Percentiles rank a stretch among this genome's conserved stretches.
Evolutionary conservation across 2,888 invertebrate genomes (phyloP).

Genomic region (Eumerus sabulonum): DNA sequence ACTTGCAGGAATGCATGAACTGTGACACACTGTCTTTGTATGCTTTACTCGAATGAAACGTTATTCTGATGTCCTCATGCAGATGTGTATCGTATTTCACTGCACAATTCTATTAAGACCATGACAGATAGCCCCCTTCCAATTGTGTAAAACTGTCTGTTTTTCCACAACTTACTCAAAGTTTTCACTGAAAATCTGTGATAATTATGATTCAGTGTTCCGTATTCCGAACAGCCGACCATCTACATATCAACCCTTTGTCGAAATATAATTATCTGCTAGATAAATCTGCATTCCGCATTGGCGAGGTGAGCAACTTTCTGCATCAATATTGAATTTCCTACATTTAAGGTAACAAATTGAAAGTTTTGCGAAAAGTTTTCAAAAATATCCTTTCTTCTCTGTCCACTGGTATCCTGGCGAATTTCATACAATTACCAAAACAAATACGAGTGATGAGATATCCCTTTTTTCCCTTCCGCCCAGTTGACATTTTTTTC

Average conservation of each 20-base stretch:
- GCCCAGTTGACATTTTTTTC: neutral
- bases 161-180: too few species aligned
- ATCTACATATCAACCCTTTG: constrained; percentile 2
- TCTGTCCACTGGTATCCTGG: constrained; percentile 15
- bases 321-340: constrained; percentile 38
- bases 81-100: too few species aligned
- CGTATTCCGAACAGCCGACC: too few species aligned
- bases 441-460: constrained; percentile 23
- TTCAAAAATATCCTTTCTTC: constrained; percentile 24
- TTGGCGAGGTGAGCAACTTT: constrained; percentile 31
- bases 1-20: constrained; percentile 13
- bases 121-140: too few species aligned
- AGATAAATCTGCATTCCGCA: constrained; percentile 23
- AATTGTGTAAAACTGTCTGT: too few species aligned
- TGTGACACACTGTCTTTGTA: constrained; percentile 23
- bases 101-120: too few species aligned
- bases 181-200: too few species aligned
- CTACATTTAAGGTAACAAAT: constrained; percentile 46
- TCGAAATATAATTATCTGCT: constrained; percentile 18
- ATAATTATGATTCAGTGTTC: too few species aligned
- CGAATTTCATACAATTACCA: constrained; percentile 36
- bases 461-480: constrained; percentile 15
- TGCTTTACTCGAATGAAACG: neutral
- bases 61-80: too few species aligned
- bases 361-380: constrained; percentile 32